Conservation (phyloP, 2,888 invertebrate genomes). For the Drosophila barbarae region DNA sequence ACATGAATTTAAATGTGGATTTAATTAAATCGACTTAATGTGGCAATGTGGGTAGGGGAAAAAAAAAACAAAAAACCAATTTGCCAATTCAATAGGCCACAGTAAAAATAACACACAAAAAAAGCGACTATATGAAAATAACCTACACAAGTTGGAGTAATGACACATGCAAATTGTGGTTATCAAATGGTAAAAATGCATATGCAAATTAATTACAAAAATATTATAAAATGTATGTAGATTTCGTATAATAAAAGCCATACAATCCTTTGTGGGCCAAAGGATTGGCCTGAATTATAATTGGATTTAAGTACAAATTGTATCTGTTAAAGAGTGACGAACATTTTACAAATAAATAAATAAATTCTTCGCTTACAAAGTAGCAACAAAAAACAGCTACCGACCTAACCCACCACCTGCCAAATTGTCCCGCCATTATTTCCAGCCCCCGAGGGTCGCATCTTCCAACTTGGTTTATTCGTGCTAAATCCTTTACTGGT, state of each 20-base stretch:
- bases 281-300: slow-evolving; percentile 8
- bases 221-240: neutral
- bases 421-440: slow-evolving; percentile 17
- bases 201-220: slow-evolving; percentile 24
- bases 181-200: slow-evolving; percentile 30
- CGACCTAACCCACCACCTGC: neutral
- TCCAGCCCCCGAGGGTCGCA: slow-evolving; percentile 7
- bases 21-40: slow-evolving; percentile 34
- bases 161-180: slow-evolving; percentile 45
- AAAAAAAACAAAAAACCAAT: slow-evolving; percentile 16
- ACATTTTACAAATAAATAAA: neutral
- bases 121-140: slow-evolving; percentile 20
- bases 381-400: neutral
- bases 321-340: slow-evolving; percentile 1
- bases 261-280: neutral
- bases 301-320: slow-evolving; percentile 7
- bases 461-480: slow-evolving; percentile 27
- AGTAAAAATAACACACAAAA: slow-evolving; percentile 17
- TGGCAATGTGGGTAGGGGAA: neutral
- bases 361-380: neutral
- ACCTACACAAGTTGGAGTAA: slow-evolving; percentile 20
- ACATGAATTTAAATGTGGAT: slow-evolving; percentile 28
- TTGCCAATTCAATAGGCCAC: slow-evolving; percentile 32
- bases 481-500: slow-evolving; percentile 52
- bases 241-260: neutral